phyloP scores from a whole-genome alignment of 2,888 invertebrate genomes.

The Eugnorisma glareosa region DNA sequence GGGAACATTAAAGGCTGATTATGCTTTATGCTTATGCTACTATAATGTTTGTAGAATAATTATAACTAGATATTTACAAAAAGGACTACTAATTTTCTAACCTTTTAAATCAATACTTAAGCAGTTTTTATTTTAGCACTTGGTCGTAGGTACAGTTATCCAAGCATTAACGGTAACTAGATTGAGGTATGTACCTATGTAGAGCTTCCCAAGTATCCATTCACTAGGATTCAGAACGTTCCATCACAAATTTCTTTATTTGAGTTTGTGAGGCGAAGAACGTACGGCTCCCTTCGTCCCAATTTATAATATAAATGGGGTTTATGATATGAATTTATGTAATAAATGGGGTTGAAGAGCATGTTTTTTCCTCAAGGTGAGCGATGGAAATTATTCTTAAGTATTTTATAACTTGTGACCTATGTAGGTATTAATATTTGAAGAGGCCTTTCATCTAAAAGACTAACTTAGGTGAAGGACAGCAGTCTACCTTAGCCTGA shows the following conservation, averaged over 20 bases:
- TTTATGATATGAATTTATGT: conserved; percentile 64
- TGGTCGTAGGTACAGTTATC: not conserved
- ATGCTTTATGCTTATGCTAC: no score
- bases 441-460: not conserved
- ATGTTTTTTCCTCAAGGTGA: conserved; percentile 41
- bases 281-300: conserved; percentile 58
- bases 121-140: not conserved
- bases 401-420: conserved; percentile 11
- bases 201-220: conserved; percentile 33
- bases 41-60: no score
- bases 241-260: conserved; percentile 62
- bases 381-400: conserved; percentile 24
- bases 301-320: conserved; percentile 66
- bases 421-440: not conserved
- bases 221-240: conserved; percentile 33
- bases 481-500: not conserved
- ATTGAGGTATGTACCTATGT: conserved; percentile 22
- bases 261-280: conserved; percentile 60
- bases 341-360: conserved; percentile 54
- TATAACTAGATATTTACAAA: no score
- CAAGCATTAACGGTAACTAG: not conserved
- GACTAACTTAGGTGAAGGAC: not conserved
- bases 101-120: not conserved
- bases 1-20: no score
- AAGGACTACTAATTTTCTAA: not conserved